Base-by-base conservation (phyloP, 2,113 vertebrate genomes). In the Ictidomys tridecemlineatus region DNA sequence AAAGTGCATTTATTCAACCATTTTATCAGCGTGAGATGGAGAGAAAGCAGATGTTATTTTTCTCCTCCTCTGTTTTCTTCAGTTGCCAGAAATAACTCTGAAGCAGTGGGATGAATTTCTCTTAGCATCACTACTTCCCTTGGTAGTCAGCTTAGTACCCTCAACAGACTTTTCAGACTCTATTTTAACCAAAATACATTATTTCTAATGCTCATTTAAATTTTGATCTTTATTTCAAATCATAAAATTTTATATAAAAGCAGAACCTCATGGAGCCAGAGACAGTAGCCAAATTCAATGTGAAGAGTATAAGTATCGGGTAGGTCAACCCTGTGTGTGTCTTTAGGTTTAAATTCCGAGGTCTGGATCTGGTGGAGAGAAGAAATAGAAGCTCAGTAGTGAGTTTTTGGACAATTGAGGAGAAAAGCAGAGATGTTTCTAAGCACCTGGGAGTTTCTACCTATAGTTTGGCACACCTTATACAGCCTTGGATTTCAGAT, bases 131-230 rank as follows among this genome's bases (percentile, higher is more conserved):
- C 28, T 42, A 17, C 67, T 84, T 53, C n/a, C 53, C 51, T 85
- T 58, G 17, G 58, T 79, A 87, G 53, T 22, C 79, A 85, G 78
- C 48, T 76, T 85, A 69, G 37, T 4, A 13, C 17, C 63, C 79
- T 69, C 30, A 24, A 48, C 18, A 65, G 82, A 77, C 34, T 80
- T 91, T 86, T 86, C 5, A 42, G 70, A 84, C 24, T 63, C 39
- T n/a, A n/a, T 84, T 79, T 85, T 82, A 87, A 85, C 39, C 82
- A 69, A 82, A 39, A 63, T 26, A 12, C 0, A 30, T 56, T 78
- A 45, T 97, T 89, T 32, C 82, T 67, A 79, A 53, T 4, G 73
- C 56, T 87, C 63, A 30, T 37, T 91, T 93, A 88, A 94, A 88
- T 80, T 63, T 4, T 28, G 74, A 32, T 65, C n/a, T 70, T 83